Percentiles rank a stretch among this genome's conserved stretches.
Evolutionary conservation across 2,113 vertebrate species (phyloP).

Genomic region (Coracopsis vasa): DNA sequence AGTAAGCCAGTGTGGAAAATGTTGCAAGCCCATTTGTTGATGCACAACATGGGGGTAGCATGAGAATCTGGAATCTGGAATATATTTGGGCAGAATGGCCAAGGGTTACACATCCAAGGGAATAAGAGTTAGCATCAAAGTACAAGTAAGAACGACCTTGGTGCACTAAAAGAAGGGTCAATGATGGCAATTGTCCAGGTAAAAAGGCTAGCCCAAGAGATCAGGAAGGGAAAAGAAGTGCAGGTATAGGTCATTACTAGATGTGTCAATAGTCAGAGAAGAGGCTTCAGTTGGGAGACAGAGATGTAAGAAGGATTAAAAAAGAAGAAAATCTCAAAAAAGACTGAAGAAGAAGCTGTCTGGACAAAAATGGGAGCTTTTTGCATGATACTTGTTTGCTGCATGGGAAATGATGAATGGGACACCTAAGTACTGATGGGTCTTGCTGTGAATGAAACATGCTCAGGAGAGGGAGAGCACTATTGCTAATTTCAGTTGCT

Average conservation of each 20-base stretch:
- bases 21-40: neutral
- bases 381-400: neutral
- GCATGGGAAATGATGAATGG: neutral
- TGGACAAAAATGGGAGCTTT: neutral
- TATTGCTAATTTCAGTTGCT: neutral
- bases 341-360: neutral
- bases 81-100: neutral
- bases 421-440: neutral
- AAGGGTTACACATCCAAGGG: neutral
- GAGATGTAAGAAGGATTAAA: neutral
- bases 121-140: neutral
- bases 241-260: neutral
- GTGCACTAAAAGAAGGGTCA: neutral
- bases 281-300: neutral
- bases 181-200: neutral
- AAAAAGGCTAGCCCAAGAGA: neutral
- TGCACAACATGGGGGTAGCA: neutral
- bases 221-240: neutral
- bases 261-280: rapidly evolving
- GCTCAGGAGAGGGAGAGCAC: neutral
- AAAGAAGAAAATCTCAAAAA: neutral
- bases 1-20: neutral
- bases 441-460: neutral
- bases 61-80: neutral
- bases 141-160: neutral